These are phyloP conservation scores for Grallaria varia DNA, from an alignment of 2,113 vertebrate species.

Conservation along the genomic window DNA sequence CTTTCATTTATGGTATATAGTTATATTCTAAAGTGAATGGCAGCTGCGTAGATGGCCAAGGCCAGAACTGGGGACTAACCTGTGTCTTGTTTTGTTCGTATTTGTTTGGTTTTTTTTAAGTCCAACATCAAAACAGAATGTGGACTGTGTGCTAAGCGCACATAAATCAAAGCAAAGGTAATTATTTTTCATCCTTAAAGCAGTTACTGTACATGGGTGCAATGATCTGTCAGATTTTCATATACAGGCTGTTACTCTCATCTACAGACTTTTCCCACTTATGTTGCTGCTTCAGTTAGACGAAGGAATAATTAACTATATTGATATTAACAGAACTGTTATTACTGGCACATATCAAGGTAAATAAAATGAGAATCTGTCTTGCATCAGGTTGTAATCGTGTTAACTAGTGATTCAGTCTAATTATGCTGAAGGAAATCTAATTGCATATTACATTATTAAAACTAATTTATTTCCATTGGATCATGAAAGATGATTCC, in stretches of 20 bases:
- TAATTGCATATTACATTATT: too few relatives aligned
- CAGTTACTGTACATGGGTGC: background rate
- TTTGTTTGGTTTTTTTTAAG: background rate
- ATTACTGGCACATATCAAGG: background rate
- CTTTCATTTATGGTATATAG: background rate
- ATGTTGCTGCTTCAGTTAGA: background rate
- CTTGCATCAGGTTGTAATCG: background rate
- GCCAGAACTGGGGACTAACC: background rate
- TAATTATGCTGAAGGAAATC: background rate
- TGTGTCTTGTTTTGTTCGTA: background rate
- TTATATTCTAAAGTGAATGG: background rate
- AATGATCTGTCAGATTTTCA: background rate
- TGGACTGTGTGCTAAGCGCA: background rate
- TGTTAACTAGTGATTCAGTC: background rate
- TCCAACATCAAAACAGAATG: background rate
- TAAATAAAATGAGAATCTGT: slow-evolving; percentile 3
- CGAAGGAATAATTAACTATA: background rate
- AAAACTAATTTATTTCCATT: too few relatives aligned
- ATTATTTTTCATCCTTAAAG: background rate
- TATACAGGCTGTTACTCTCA: background rate
- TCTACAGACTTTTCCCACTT: background rate
- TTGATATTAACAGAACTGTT: background rate
- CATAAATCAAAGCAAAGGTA: background rate
- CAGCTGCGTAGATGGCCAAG: background rate
- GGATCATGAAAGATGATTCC: too few relatives aligned